phyloP scores from a whole-genome alignment of 1,140 invertebrate genomes.

The Platyscapa corneri region DNA sequence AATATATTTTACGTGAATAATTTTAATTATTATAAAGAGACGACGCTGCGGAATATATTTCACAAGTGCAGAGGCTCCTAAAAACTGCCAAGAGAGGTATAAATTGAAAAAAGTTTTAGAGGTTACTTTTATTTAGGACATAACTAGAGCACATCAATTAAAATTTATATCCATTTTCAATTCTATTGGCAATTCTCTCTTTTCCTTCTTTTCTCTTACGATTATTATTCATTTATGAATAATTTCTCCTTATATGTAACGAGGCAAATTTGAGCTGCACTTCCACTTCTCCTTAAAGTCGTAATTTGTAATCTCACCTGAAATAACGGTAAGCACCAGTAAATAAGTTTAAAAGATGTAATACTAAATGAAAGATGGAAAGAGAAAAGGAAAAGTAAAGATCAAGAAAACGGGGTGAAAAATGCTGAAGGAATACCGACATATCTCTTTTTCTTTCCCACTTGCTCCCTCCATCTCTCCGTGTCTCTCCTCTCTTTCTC shows the following conservation, averaged over 20 bases:
- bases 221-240: neutral
- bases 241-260: neutral
- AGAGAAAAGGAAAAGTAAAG: conserved; percentile 15
- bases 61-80: too few species aligned
- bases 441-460: neutral
- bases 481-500: neutral
- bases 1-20: neutral
- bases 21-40: neutral
- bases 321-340: conserved; percentile 18
- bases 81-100: neutral
- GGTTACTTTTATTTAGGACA: neutral
- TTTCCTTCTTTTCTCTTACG: neutral
- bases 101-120: neutral
- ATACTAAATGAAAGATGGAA: neutral
- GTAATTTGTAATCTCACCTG: conserved; percentile 40
- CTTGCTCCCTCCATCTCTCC: neutral
- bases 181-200: neutral
- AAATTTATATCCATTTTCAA: neutral
- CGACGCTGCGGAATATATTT: too few species aligned
- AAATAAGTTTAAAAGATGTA: neutral
- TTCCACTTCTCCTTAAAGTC: neutral
- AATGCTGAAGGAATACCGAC: conserved; percentile 12
- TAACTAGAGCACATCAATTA: neutral
- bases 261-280: neutral
- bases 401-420: conserved; percentile 35